Evolutionary conservation across 2,113 vertebrate species (phyloP), one percentile per base, ranked within the genome.

Genomic region (Prionailurus bengalensis): DNA sequence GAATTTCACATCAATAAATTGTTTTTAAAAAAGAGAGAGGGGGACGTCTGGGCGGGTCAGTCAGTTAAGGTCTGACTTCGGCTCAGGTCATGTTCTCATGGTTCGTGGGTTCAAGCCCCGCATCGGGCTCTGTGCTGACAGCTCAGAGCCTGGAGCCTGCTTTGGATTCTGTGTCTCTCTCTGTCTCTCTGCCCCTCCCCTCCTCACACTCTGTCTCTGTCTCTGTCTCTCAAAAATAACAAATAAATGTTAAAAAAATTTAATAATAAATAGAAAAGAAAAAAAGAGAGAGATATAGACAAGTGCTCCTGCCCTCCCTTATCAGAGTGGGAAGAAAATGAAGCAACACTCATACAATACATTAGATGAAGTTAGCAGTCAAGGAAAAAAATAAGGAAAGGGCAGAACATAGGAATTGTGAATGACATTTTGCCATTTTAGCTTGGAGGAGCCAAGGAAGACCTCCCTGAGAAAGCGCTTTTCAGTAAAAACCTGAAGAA

Each of bases 1-100:
- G 71, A 85, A 85, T 89, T 90, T 94, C 80, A 71, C 16, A 7
- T 71, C 63, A 65, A 63, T 71, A 16, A 79, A 29, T 19, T 61
- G 4, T 66, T n/a, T 27, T 12, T 55, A 0, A 17, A 55, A 55
- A 19, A 45, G 8, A 45, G 45, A 45, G 45, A 45, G 7, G 45
- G 45, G 45, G 45, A 45, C 45, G 8, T 45, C 45, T 45, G 45
- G 8, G 45, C 1, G 45, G 45, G 45, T 45, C 45, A 45, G 45
- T 45, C 45, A 45, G 45, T 45, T 45, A 45, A 45, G 45, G 45
- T 45, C 45, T 45, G 45, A 9, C 45, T 45, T 45, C 7, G 45
- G 45, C 45, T 45, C 45, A 9, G 45, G 45, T 45, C 45, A 9
- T 45, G 45, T 45, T 45, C 45, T 45, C 45, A 45, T 45, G 45